Conservation (phyloP, 2,113 vertebrate genomes). For the Sus scrofa region T2T-Sscrofa CM000828.6:58327001-58327500, state of each 20-base stretch:
- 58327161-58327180: not conserved
- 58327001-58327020: not conserved
- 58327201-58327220: not conserved
- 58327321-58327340: not conserved
- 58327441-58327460: slow-evolving; percentile 59
- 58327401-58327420: not conserved
- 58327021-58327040: not conserved
- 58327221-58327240: not conserved
- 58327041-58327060: not conserved
- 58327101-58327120: not conserved
- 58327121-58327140: not conserved
- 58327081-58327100: too few species aligned
- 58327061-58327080: not conserved
- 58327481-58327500: slow-evolving; percentile 58
- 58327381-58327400: not conserved
- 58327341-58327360: too few species aligned
- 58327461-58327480: slow-evolving; percentile 65
- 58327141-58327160: not conserved
- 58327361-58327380: not conserved
- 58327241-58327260: not conserved
- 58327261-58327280: not conserved
- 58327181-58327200: not conserved
- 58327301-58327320: not conserved
- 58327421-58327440: not conserved
- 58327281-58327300: rapidly evolving